Conservation (phyloP, 1,140 invertebrate genomes). For the Caenorhabditis inopinata region DNA sequence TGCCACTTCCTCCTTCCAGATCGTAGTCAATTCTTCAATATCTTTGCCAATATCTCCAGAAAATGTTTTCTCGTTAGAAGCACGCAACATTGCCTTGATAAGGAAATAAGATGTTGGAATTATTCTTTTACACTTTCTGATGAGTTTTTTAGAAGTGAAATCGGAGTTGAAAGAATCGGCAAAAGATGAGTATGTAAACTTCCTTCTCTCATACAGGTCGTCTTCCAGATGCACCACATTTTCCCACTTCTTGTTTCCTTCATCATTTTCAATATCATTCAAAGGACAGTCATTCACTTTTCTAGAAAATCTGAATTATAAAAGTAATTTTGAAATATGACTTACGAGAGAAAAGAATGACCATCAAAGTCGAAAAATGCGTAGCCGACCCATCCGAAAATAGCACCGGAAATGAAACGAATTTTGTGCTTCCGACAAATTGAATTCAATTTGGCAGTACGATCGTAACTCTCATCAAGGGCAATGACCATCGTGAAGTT, state of each 20-base stretch:
- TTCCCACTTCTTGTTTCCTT: background rate
- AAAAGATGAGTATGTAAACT: slow-evolving; percentile 73
- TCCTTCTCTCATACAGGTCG: slow-evolving; percentile 40
- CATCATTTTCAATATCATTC: no score
- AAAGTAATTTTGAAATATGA: no score
- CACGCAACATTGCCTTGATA: slow-evolving; percentile 74
- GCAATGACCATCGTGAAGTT: slow-evolving; percentile 83
- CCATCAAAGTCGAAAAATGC: slow-evolving; percentile 83
- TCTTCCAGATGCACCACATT: slow-evolving; percentile 27
- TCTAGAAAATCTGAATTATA: slow-evolving; percentile 23
- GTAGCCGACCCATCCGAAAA: slow-evolving; percentile 90
- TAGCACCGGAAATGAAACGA: slow-evolving; percentile 75
- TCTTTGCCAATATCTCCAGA: slow-evolving; percentile 74
- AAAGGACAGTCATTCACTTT: no score
- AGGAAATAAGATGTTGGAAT: slow-evolving; percentile 68
- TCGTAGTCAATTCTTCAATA: slow-evolving; percentile 71
- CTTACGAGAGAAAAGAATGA: slow-evolving; percentile 83
- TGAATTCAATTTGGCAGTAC: slow-evolving; percentile 77
- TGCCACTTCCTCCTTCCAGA: slow-evolving; percentile 73
- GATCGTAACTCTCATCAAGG: slow-evolving; percentile 74
- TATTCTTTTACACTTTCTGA: slow-evolving; percentile 67
- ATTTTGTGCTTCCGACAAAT: slow-evolving; percentile 78
- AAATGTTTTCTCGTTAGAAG: slow-evolving; percentile 74
- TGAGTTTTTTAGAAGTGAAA: slow-evolving; percentile 68
- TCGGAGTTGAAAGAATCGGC: slow-evolving; percentile 75